Base-by-base conservation (phyloP, 2,888 invertebrate species). In the Serripes groenlandicus region DNA sequence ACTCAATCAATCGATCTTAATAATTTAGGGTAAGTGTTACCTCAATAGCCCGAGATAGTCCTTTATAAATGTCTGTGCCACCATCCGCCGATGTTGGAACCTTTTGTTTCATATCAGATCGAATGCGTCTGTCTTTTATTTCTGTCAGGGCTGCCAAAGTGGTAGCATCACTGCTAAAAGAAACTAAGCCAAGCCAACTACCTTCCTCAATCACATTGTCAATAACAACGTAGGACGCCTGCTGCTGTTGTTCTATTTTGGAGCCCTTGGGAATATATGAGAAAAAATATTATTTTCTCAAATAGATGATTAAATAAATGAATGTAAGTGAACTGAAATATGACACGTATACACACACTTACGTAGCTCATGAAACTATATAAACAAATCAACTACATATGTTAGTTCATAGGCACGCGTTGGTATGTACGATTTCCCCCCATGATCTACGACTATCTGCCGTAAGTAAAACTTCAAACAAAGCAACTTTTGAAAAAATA, bases 101-200 rank as follows among this genome's bases (percentile, higher is more conserved):
- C 4, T 4, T 30, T 15, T 28, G 9, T 28, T 26, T 62, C 21
- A 77, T 49, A 11, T 37, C 32, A 26, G 49, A 35, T 34, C 62
- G 21, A n/a, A 35, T 68, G 21, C 1, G 21, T 28, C 71, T 30
- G 28, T 30, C 34, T 7, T 49, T 70, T 49, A 77, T 77, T 28
- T 71, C 56, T 52, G 62, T 71, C 30, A 77, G 18, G 9, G 0
- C n/a, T 23, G 35, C 66, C 28, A 52, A 23, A 11, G 42, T 34
- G 15, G 34, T 26, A 56, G 52, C 64, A 23, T 4, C n/a, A 3
- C 30, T n/a, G n/a, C 35, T 52, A 30, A 54, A 72, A 18, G 26
- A 28, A 18, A 69, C 75, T 26, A 75, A 30, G 3, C 64, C 75
- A 2, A 75, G 34, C 49, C 64, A 66, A 75, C 75, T 75, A 4